Conservation (phyloP, 2,888 invertebrate species). For the Drosophila koepferae region DNA sequence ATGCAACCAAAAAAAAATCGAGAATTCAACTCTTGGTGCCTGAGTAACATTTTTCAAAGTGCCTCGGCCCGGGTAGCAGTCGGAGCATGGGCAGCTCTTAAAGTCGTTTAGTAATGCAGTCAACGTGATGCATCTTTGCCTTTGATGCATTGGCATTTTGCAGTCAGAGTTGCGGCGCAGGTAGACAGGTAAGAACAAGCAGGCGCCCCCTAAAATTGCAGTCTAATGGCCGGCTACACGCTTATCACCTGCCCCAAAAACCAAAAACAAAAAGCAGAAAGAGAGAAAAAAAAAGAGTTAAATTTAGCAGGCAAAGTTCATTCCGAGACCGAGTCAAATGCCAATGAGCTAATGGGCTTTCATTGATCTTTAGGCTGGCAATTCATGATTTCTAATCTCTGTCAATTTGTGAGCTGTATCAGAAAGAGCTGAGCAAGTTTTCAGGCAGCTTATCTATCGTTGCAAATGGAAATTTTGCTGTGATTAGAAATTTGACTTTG, state of each 20-base stretch:
- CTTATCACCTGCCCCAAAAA: conserved; percentile 8
- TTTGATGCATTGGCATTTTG: conserved; percentile 58
- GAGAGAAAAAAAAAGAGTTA: neutral
- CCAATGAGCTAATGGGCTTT: conserved; percentile 29
- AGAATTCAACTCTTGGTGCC: conserved; percentile 25
- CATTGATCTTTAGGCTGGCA: conserved; percentile 15
- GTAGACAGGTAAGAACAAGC: neutral
- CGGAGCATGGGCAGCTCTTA: conserved; percentile 30
- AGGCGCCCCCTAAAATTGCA: conserved; percentile 21
- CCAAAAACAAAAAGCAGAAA: neutral
- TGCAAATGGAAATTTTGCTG: neutral
- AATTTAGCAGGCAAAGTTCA: conserved; percentile 27
- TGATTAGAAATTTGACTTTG: neutral
- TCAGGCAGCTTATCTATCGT: neutral
- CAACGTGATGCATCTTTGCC: conserved; percentile 67
- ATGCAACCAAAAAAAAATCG: conserved; percentile 58
- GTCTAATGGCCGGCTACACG: conserved; percentile 30
- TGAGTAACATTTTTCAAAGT: conserved; percentile 59
- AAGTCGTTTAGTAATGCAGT: conserved; percentile 74
- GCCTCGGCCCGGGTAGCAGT: conserved; percentile 2
- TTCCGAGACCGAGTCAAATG: conserved; percentile 17
- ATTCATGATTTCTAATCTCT: conserved; percentile 15
- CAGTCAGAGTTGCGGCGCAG: neutral
- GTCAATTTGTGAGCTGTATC: neutral
- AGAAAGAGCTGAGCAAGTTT: neutral